Conservation (phyloP, 53 echinoderm and acorn worm species). For the Zoroaster sp. region DNA sequence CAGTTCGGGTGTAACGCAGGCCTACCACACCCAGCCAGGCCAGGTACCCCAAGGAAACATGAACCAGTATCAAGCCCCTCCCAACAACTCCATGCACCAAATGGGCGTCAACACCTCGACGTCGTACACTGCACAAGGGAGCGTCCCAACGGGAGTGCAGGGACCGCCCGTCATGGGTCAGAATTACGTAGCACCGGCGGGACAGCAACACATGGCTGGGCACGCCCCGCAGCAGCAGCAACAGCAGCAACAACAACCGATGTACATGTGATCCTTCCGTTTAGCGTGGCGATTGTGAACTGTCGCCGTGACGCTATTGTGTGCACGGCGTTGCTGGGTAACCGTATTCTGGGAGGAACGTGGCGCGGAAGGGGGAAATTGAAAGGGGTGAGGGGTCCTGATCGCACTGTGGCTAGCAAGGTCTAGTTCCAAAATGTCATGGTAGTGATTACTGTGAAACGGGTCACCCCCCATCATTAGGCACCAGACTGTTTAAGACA, state of each 20-base stretch:
- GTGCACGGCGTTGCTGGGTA: constrained; percentile 13
- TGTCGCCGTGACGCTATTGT: no score
- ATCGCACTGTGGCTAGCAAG: no score
- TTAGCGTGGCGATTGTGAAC: no score
- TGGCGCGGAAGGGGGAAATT: background rate
- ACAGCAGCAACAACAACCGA: background rate
- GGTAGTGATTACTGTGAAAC: no score
- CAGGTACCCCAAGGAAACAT: background rate
- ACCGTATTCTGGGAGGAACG: background rate
- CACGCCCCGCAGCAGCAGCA: background rate
- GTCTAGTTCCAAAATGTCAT: background rate
- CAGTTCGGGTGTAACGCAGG: background rate
- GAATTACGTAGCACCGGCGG: constrained; percentile 31
- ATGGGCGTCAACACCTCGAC: constrained; percentile 39
- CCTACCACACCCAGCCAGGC: constrained; percentile 22
- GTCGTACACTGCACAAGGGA: constrained; percentile 44
- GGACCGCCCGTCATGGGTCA: constrained; percentile 29
- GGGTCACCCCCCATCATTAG: no score
- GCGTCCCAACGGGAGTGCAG: constrained; percentile 44
- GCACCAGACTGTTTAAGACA: no score
- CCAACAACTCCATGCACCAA: constrained; percentile 34
- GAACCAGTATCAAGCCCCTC: constrained; percentile 25
- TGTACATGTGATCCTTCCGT: background rate
- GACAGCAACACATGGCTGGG: background rate
- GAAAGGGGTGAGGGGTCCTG: background rate